phyloP scores from a whole-genome alignment of 2,888 invertebrate genomes.

The Harpalus rubripes region DNA sequence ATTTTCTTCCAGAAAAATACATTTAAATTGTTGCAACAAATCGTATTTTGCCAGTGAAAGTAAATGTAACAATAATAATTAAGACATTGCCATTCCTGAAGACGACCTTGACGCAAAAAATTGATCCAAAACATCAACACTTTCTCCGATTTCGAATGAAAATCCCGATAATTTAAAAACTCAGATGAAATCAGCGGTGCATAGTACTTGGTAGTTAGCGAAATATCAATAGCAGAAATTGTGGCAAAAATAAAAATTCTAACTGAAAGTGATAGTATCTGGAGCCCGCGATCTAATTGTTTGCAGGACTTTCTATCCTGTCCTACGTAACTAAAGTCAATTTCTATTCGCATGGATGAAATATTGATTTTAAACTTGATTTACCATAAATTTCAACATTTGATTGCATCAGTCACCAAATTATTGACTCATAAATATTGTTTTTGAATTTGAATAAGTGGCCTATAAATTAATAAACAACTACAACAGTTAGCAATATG shows the following conservation, averaged over 20 bases:
- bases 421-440: neutral
- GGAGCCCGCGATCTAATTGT: neutral
- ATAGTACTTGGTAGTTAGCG: neutral
- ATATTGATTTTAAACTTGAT: neutral
- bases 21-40: neutral
- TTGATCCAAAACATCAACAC: neutral
- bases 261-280: neutral
- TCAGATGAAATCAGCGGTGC: neutral
- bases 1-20: neutral
- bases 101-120: slow-evolving; percentile 1
- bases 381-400: neutral
- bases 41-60: neutral
- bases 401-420: neutral
- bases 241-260: neutral
- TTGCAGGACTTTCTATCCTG: neutral
- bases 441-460: neutral
- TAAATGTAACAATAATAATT: neutral
- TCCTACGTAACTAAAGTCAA: neutral
- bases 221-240: slow-evolving; percentile 7
- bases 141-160: neutral
- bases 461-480: no score
- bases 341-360: neutral
- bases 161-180: neutral
- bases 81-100: neutral
- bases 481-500: no score